Evolutionary conservation across 2,113 vertebrate species (phyloP).

Genomic region (Chionis minor): DNA sequence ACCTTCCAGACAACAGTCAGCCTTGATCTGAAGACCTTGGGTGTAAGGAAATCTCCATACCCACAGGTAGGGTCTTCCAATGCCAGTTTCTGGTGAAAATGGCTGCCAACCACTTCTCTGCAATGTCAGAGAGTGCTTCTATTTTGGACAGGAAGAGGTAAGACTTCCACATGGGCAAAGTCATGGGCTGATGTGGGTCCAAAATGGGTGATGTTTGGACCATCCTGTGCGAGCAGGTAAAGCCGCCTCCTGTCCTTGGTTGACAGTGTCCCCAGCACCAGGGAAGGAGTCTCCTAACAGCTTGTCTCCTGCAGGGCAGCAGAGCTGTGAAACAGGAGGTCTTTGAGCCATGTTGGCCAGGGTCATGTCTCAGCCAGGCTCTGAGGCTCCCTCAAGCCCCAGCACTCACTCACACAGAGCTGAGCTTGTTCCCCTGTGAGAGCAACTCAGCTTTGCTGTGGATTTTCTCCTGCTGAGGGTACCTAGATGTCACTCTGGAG

Average conservation of each 20-base stretch:
- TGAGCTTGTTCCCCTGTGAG: not conserved
- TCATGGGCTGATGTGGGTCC: not conserved
- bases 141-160: not conserved
- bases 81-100: not conserved
- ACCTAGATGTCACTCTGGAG: not conserved
- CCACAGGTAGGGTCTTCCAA: not conserved
- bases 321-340: not conserved
- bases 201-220: not conserved
- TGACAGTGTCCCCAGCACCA: not conserved
- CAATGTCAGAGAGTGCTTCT: not conserved
- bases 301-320: not conserved
- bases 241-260: not conserved
- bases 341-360: not conserved
- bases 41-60: not conserved
- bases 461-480: not conserved
- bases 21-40: not conserved
- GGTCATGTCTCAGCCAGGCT: no score
- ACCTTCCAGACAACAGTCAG: not conserved
- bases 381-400: not conserved
- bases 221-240: not conserved
- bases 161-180: not conserved
- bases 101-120: not conserved
- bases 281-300: not conserved
- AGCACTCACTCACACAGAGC: not conserved
- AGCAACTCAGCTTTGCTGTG: not conserved